phyloP scores from a whole-genome alignment of 2,888 invertebrate species.

The Latrodectus hesperus region DNA sequence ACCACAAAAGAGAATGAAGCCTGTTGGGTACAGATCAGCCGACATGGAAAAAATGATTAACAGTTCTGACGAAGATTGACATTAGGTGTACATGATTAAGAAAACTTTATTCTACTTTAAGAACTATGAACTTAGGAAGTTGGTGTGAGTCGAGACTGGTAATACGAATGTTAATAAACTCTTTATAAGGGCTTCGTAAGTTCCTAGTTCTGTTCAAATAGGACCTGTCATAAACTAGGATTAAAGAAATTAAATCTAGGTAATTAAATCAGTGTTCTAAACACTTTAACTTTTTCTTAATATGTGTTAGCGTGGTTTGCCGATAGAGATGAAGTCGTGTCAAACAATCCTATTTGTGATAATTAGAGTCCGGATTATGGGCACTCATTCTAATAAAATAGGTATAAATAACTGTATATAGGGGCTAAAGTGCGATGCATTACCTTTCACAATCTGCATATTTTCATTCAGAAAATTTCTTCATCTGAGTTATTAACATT shows the following conservation, averaged over 20 bases:
- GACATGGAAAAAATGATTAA: conserved; percentile 68
- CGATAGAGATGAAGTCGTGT: background rate
- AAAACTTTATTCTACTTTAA: conserved; percentile 13
- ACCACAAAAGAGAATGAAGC: conserved; percentile 21
- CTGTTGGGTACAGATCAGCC: conserved; percentile 54
- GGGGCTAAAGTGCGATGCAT: too few relatives aligned
- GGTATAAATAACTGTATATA: too few relatives aligned
- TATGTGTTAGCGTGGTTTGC: background rate
- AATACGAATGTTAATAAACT: background rate
- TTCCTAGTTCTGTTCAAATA: conserved; percentile 28
- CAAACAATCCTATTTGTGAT: background rate
- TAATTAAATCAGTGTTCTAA: background rate
- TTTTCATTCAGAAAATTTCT: too few relatives aligned
- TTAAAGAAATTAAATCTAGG: background rate
- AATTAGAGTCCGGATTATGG: background rate
- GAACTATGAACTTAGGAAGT: conserved; percentile 35
- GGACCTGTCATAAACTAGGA: conserved; percentile 15
- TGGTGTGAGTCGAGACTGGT: background rate
- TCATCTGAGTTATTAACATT: too few relatives aligned
- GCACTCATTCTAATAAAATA: too few relatives aligned
- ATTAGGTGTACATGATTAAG: conserved; percentile 34
- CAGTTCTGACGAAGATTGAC: conserved; percentile 69
- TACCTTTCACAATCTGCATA: too few relatives aligned
- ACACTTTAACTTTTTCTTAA: conserved; percentile 3
- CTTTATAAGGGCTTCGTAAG: background rate